phyloP scores from a whole-genome alignment of 2,113 vertebrate species.

The Daboia siamensis region DNA sequence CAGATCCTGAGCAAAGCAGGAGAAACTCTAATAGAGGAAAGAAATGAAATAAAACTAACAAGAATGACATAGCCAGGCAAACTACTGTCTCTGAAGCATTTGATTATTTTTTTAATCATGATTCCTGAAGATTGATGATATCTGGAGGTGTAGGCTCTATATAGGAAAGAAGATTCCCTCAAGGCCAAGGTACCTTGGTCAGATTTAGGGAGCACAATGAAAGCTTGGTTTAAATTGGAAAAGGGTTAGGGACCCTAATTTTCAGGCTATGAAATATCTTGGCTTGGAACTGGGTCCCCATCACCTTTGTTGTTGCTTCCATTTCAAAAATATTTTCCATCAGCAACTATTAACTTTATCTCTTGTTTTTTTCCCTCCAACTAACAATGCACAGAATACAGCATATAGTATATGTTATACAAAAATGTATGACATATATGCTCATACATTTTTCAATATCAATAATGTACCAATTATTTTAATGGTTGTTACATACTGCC shows the following conservation, averaged over 20 bases:
- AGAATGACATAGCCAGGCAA: not conserved
- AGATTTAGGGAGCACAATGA: not conserved
- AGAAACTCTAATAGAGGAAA: not conserved
- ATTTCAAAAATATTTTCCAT: constrained; percentile 53
- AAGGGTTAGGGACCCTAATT: not conserved
- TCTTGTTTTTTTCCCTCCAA: constrained; percentile 36
- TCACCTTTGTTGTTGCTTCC: constrained; percentile 25
- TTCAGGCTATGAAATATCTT: not conserved
- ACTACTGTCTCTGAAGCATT: not conserved
- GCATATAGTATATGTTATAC: too few relatives aligned
- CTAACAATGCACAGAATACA: constrained; percentile 26
- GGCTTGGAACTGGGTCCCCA: not conserved
- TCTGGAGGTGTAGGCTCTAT: not conserved
- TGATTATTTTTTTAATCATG: constrained; percentile 19
- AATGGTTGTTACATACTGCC: too few relatives aligned
- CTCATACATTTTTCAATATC: too few relatives aligned
- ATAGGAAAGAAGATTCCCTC: too few relatives aligned
- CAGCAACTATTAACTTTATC: constrained; percentile 42
- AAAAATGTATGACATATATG: too few relatives aligned
- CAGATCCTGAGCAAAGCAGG: not conserved
- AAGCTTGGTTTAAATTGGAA: not conserved
- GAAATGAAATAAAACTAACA: not conserved
- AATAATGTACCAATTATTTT: too few relatives aligned
- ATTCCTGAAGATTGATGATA: constrained; percentile 23
- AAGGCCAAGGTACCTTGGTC: not conserved